Conservation (phyloP, 2,797 vertebrate genomes). For the Trichosurus vulpecula region DNA sequence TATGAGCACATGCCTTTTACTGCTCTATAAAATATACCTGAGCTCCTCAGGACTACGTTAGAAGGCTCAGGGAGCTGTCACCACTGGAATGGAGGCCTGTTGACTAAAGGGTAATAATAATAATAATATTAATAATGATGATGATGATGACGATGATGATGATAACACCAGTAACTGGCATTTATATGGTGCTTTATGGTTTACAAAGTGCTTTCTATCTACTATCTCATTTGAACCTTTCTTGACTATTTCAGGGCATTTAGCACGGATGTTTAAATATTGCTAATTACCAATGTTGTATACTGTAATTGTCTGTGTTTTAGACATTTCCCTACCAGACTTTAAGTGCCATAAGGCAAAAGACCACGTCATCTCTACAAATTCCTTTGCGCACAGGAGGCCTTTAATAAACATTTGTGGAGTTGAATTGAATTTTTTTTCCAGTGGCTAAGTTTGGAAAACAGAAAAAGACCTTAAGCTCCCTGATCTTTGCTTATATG, state of each 20-base stretch:
- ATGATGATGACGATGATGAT: rapidly evolving
- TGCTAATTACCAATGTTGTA: neutral
- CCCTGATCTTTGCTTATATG: neutral
- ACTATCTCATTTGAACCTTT: neutral
- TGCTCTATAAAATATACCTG: neutral
- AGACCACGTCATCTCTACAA: neutral
- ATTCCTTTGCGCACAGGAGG: neutral
- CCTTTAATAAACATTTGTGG: neutral
- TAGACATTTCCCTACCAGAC: neutral
- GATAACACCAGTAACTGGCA: neutral
- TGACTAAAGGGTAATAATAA: neutral
- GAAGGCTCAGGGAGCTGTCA: neutral
- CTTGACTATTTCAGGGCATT: neutral
- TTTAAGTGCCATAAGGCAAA: neutral
- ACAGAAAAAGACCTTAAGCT: neutral
- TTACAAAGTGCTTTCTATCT: neutral
- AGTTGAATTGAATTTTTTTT: neutral
- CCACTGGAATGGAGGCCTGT: neutral
- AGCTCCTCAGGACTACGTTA: neutral
- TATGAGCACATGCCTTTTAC: neutral
- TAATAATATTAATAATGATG: no score
- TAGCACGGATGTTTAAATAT: neutral
- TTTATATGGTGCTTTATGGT: neutral
- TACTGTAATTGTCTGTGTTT: neutral
- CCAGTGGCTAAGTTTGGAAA: neutral